phyloP scores from a whole-genome alignment of 2,888 invertebrate genomes.

The Trissolcus japonicus region DNA sequence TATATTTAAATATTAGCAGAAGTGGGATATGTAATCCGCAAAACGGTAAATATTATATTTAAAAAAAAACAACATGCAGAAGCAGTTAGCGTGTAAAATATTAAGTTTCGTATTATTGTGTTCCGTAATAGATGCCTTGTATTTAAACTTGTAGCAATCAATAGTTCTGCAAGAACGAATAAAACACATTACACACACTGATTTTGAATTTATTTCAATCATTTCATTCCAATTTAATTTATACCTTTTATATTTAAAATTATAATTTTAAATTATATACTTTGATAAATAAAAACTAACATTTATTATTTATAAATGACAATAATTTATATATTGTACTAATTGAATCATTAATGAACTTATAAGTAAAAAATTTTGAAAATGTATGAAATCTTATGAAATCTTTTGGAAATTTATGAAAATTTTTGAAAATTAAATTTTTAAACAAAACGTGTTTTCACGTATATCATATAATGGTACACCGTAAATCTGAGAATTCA shows the following conservation, averaged over 20 bases:
- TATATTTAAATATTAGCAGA: constrained; percentile 68
- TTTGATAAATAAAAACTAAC: background rate
- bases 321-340: too few relatives aligned
- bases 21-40: constrained; percentile 67
- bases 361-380: too few relatives aligned
- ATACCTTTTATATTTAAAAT: too few relatives aligned
- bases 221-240: background rate
- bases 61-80: constrained; percentile 61
- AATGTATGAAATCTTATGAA: too few relatives aligned
- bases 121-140: constrained; percentile 74
- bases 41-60: constrained; percentile 67
- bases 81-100: constrained; percentile 72
- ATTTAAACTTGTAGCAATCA: constrained; percentile 74
- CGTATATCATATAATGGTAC: too few relatives aligned
- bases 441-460: too few relatives aligned
- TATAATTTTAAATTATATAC: background rate
- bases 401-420: too few relatives aligned
- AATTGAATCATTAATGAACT: too few relatives aligned
- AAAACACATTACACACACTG: constrained; percentile 71
- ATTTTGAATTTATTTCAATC: background rate
- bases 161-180: constrained; percentile 73
- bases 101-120: constrained; percentile 72
- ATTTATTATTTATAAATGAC: too few relatives aligned
- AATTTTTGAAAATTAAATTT: too few relatives aligned
- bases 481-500: too few relatives aligned